Conservation (phyloP, 2,797 vertebrate genomes). For the Squalus acanthias region DNA sequence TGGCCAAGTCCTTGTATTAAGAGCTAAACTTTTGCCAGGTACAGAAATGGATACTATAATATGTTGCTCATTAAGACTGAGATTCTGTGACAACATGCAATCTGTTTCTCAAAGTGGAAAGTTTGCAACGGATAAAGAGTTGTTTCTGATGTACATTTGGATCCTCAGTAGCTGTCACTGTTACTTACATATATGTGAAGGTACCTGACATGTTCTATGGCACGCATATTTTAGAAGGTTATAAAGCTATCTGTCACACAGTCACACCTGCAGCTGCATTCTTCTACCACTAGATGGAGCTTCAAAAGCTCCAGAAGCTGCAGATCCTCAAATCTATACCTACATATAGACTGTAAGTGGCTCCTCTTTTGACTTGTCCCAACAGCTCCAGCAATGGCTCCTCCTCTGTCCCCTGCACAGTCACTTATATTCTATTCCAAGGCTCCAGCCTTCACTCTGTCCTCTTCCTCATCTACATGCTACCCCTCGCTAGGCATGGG, state of each 20-base stretch:
- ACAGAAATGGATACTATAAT: background rate
- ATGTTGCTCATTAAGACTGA: background rate
- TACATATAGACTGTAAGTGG: background rate
- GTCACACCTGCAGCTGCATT: background rate
- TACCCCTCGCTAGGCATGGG: background rate
- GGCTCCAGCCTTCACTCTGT: background rate
- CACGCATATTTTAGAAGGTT: background rate
- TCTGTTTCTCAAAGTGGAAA: background rate
- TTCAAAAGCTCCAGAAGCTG: background rate
- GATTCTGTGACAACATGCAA: background rate
- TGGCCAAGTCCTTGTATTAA: background rate
- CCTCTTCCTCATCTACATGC: background rate
- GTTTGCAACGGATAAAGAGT: background rate
- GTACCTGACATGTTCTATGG: background rate
- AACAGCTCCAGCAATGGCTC: background rate
- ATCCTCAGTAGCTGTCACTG: background rate
- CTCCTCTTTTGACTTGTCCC: background rate
- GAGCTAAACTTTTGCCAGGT: background rate
- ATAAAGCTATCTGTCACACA: background rate
- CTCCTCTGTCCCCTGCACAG: background rate
- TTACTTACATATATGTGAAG: background rate
- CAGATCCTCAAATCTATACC: background rate
- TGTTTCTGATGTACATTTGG: background rate
- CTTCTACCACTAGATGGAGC: background rate
- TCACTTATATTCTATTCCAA: background rate